These are phyloP conservation scores for Chalcis sispes DNA, from an alignment of 2,888 invertebrate genomes.

Conservation along the genomic window DNA sequence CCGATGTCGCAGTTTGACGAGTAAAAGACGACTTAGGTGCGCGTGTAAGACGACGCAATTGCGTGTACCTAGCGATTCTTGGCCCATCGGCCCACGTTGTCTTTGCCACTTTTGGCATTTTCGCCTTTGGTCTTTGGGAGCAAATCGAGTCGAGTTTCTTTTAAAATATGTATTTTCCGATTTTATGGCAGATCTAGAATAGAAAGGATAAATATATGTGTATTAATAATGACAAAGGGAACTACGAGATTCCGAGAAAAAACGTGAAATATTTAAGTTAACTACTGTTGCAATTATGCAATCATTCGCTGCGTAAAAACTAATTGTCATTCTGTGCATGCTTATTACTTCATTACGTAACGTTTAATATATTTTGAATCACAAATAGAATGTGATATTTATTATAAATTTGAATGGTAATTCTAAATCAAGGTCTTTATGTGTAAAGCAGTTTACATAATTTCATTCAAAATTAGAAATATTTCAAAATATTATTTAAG, in stretches of 20 bases:
- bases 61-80: constrained; percentile 29
- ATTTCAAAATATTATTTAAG: too few relatives aligned
- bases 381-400: constrained; percentile 10
- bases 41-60: constrained; percentile 35
- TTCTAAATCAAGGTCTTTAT: background rate
- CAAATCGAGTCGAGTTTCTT: too few relatives aligned
- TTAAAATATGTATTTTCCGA: background rate
- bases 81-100: too few relatives aligned
- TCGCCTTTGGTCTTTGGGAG: constrained; percentile 26
- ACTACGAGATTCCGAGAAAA: constrained; percentile 22
- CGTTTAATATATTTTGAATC: constrained; percentile 1
- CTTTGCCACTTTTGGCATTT: too few relatives aligned
- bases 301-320: constrained; percentile 25
- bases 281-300: constrained; percentile 33
- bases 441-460: too few relatives aligned
- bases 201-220: constrained; percentile 18
- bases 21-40: background rate
- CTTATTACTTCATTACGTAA: constrained; percentile 19
- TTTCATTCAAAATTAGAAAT: too few relatives aligned
- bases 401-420: constrained; percentile 1
- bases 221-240: constrained; percentile 15
- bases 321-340: constrained; percentile 29
- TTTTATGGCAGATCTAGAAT: background rate
- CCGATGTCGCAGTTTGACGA: background rate
- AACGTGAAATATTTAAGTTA: constrained; percentile 29